Evolutionary conservation across 2,113 vertebrate species (phyloP), one percentile per base, ranked within the genome.

Genomic region (Parotia lawesii): DNA sequence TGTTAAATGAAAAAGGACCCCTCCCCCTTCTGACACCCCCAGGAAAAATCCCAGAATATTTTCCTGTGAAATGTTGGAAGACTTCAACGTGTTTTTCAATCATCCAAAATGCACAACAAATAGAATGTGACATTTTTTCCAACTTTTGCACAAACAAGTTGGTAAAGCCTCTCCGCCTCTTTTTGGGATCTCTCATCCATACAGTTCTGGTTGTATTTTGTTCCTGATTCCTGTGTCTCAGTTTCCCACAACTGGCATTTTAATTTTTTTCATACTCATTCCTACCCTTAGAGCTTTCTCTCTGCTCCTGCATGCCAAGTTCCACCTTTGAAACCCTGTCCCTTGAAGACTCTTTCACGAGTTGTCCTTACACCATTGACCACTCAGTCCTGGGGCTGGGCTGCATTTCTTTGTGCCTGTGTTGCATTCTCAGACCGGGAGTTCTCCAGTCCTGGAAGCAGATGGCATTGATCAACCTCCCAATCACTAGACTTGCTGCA

Each of bases 1-100:
- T 93, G 91, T 44, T 94, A 95, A 92, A 84, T 81, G 75, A 95
- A 94, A 94, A 95, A 90, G 83, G 38, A 78, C 20, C 9, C 71
- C 28, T 85, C 65, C 85, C 25, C 71, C 89, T 67, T 95, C 79
- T 40, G 56, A n/a, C 78, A 72, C 37, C 73, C 87, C 53, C 56
- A 93, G 90, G 74, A 80, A 95, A 95, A 92, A 90, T 62, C 95
- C 60, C 77, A 47, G 78, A 89, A 94, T 82, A 74, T 96, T 94
- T 96, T 92, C 75, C 87, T 88, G 56, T 91, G 89, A 95, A 89
- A 91, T 1, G 9, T 17, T 96, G 90, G 80, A 94, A 89, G 90
- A 78, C 71, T 92, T 87, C 84, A 94, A 87, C 71, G 4, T 37
- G 22, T 65, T 94, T 83, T 93, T 91, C 76, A 82, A n/a, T 57